Conservation (phyloP, 1,140 invertebrate species). For the Sycophila sp. region DNA sequence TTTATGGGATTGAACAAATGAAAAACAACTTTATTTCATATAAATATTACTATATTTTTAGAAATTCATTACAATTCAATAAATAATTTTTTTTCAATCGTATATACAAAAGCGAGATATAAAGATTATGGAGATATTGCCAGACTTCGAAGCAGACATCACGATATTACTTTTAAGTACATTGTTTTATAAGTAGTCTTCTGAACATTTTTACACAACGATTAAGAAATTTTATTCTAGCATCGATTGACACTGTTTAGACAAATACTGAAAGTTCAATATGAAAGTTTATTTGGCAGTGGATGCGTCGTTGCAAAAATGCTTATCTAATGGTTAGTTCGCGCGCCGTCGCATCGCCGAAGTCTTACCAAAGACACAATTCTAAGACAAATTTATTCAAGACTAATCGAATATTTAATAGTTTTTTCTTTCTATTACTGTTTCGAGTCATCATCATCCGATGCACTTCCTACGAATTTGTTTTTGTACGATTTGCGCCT, state of each 20-base stretch:
- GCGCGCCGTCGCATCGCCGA: background rate
- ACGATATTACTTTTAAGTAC: slow-evolving; percentile 2
- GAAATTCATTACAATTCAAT: slow-evolving; percentile 49
- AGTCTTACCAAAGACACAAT: background rate
- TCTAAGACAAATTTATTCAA: background rate
- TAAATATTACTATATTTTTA: slow-evolving; percentile 49
- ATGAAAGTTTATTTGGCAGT: slow-evolving; percentile 10
- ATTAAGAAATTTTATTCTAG: background rate
- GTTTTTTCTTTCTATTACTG: background rate
- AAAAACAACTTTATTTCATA: slow-evolving; percentile 27
- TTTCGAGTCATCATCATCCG: no score
- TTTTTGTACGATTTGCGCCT: background rate
- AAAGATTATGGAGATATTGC: slow-evolving; percentile 11
- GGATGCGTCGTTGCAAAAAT: background rate
- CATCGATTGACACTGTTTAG: background rate
- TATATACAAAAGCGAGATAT: slow-evolving; percentile 48
- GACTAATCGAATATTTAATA: background rate
- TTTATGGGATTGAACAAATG: background rate
- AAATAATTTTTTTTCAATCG: slow-evolving; percentile 43
- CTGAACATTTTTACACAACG: background rate
- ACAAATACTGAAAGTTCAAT: background rate
- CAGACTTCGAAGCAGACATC: slow-evolving; percentile 1
- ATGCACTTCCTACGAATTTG: background rate
- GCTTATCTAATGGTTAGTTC: background rate
- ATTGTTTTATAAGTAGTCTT: slow-evolving; percentile 8